Base-by-base conservation (phyloP, 2,888 invertebrate species). In the Noctua janthina region DNA sequence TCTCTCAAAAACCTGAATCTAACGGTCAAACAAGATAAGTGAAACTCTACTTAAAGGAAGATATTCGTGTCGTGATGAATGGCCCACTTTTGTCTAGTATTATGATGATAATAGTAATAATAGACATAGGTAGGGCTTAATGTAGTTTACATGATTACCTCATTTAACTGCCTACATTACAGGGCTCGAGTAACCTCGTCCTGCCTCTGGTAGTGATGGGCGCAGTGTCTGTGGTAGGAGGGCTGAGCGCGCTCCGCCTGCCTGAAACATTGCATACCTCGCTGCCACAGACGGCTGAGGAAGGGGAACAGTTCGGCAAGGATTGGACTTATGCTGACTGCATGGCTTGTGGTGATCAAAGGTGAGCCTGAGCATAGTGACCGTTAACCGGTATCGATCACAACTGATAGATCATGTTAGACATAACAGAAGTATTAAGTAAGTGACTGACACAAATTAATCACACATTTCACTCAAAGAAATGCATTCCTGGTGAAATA, bases 191-290 rank as follows among this genome's bases (percentile, higher is more conserved):
- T 92, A 98, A 98, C 94, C 96, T 99, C 46, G 98, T 98, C 51
- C 95, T 99, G 78, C 99, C 99, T 0, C 94, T 99, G 78, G 98
- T 99, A 0, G 98, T 99, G 82, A 98, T 99, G 98, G 99, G 99
- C 0, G 97, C 97, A 11, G 97, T 99, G 8, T 98, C 99, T 0
- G 98, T 99, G 59, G 94, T 99, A 67, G 99, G 99, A 11, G 99
- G 99, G 4, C 92, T 99, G 79, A 98, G 98, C 2, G 98, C 98
- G 0, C 96, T 99, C 11, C 97, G 99, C 39, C 94, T 99, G 84
- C 99, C 99, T 0, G 99, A 99, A 96, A 99, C 99, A 0, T 95
- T 99, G 56, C 98, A 99, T 92, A 97, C 98, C 90, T 97, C 98
- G 6, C 93, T 99, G 85, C 99, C 99, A 0, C 98, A 99, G 94